These are phyloP conservation scores for Drosophila kikkawai DNA, from an alignment of 1,140 invertebrate genomes.

Conservation along the genomic window DNA sequence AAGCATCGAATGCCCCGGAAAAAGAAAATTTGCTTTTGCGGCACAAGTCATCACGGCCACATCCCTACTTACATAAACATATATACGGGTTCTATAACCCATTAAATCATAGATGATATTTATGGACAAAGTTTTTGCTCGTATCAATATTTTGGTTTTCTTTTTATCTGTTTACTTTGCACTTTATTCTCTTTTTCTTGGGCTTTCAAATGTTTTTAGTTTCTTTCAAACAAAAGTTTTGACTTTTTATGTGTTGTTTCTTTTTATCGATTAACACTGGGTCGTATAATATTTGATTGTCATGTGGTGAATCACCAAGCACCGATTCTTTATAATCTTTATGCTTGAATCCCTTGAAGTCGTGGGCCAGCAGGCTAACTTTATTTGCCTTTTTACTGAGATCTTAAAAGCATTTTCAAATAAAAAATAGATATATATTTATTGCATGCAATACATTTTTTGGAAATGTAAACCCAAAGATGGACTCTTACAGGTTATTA, in stretches of 20 bases:
- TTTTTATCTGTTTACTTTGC: constrained; percentile 43
- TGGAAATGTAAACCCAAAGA: neutral
- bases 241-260: constrained; percentile 6
- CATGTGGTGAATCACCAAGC: neutral
- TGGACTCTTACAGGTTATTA: neutral
- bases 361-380: neutral
- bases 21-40: constrained; percentile 24
- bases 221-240: constrained; percentile 33
- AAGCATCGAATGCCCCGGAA: constrained; percentile 41
- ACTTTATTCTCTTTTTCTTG: constrained; percentile 23
- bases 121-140: constrained; percentile 73
- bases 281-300: neutral
- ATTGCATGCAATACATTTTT: too few relatives aligned
- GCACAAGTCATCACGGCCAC: neutral
- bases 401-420: neutral
- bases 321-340: neutral
- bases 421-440: neutral
- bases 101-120: constrained; percentile 61
- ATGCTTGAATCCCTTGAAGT: neutral
- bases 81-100: constrained; percentile 44
- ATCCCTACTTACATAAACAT: constrained; percentile 1
- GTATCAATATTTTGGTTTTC: constrained; percentile 55
- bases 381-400: neutral
- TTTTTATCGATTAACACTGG: constrained; percentile 24
- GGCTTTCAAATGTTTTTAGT: constrained; percentile 23